phyloP scores from a whole-genome alignment of 2,797 vertebrate species.

The Gobio occitaniae region DNA sequence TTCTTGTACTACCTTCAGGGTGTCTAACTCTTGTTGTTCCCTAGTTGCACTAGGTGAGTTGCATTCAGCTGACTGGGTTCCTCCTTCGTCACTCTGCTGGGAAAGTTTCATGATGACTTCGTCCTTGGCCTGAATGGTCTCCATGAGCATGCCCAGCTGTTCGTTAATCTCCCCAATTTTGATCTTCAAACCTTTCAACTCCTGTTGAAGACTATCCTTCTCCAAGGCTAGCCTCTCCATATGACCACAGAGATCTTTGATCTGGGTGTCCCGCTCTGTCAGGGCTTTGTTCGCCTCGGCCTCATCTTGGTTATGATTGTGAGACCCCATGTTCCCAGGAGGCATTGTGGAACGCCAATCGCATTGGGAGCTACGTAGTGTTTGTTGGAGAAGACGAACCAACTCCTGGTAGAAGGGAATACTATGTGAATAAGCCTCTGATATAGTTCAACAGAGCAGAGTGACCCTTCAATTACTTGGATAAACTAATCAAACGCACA shows the following conservation, averaged over 20 bases:
- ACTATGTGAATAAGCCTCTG: background rate
- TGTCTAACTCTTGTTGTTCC: constrained; percentile 87
- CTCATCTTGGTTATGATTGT: constrained; percentile 7
- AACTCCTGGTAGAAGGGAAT: constrained; percentile 82
- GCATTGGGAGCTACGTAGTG: constrained; percentile 89
- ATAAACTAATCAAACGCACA: constrained; percentile 2
- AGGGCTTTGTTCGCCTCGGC: constrained; percentile 70
- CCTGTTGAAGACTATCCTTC: constrained; percentile 89
- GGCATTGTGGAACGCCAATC: constrained; percentile 79
- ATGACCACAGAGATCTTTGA: constrained; percentile 85
- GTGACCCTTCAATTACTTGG: background rate
- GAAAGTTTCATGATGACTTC: constrained; percentile 96
- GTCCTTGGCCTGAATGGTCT: constrained; percentile 98
- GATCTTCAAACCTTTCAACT: constrained; percentile 85
- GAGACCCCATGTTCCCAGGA: constrained; percentile 13
- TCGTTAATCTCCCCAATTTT: constrained; percentile 92
- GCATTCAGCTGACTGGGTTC: constrained; percentile 60
- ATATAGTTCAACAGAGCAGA: background rate
- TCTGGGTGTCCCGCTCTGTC: constrained; percentile 85
- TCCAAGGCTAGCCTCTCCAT: constrained; percentile 88
- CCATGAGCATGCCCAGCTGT: constrained; percentile 92
- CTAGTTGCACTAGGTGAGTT: constrained; percentile 59
- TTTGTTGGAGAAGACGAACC: constrained; percentile 95
- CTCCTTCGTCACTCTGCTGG: constrained; percentile 75
- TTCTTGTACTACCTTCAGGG: constrained; percentile 82